Evolutionary conservation across 2,113 vertebrate species (phyloP), one percentile per base, ranked within the genome.

Genomic region (Eurypyga helias): DNA sequence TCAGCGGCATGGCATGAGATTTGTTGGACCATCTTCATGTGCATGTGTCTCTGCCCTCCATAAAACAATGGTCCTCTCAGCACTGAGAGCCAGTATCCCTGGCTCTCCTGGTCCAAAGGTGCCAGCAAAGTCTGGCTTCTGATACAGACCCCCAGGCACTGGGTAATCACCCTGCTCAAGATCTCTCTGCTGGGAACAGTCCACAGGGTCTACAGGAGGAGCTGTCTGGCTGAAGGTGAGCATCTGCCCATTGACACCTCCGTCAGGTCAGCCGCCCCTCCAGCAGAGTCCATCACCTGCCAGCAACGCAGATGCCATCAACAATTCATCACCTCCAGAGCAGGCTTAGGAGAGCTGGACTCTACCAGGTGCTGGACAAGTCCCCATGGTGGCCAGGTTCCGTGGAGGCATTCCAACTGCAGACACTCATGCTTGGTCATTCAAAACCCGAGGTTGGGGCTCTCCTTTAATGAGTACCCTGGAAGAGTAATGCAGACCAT

Each of bases 31-130:
- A 14, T 0, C 19, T 18, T 4, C 41, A 9, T 3, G 3, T 8
- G 43, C 33, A 6, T 2, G 0, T 10, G 28, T 26, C 43, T 28
- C 38, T 89, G 84, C 45, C 26, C 33, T 77, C 38, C 57, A 24
- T 17, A 20, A 61, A 57, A 2, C 51, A 31, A 33, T 1, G 2
- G 8, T 34, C 7, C 28, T 41, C 49, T 11, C 20, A 45, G 67
- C 65, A 38, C 23, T 33, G 41, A 25, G 14, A 9, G 15, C 11
- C 70, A 46, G 45, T 18, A 7, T 15, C 17, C 36, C 43, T 3
- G 2, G 24, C 34, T 23, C 29, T 38, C 43, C 26, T 5, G 11
- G 17, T n/a, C 67, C 36, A 54, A 36, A 13, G 0, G 0, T 6
- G 17, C 17, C 69, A 41, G 77, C 49, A 69, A 43, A 65, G 38